These are phyloP conservation scores for Pollicipes pollicipes DNA, from an alignment of 1,140 invertebrate genomes.

Conservation along the genomic window DNA sequence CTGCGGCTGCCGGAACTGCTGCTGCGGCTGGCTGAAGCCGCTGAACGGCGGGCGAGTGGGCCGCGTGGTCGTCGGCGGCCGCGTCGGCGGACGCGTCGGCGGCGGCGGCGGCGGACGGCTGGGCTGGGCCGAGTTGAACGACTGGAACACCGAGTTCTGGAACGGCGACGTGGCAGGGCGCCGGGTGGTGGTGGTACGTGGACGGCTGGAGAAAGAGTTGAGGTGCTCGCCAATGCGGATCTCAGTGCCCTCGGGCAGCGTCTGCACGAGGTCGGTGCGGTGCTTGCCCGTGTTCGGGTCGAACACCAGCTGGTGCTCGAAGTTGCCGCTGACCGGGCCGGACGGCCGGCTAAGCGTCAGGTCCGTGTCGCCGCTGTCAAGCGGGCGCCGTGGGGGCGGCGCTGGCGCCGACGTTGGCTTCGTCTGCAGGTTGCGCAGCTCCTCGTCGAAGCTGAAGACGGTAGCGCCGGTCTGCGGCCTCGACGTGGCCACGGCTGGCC, in stretches of 20 bases:
- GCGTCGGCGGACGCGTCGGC: no score
- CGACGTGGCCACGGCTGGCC: background rate
- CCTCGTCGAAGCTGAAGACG: constrained; percentile 15
- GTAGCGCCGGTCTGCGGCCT: constrained; percentile 10
- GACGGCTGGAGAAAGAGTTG: background rate
- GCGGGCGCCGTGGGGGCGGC: constrained; percentile 7
- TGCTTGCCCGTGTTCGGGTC: constrained; percentile 17
- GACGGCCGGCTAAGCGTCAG: constrained; percentile 2
- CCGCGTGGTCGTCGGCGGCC: no score
- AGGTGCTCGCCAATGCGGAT: background rate
- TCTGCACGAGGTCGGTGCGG: background rate
- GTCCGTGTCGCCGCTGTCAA: constrained; percentile 14
- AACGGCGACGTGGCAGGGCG: background rate
- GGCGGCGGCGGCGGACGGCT: no score
- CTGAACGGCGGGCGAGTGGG: background rate
- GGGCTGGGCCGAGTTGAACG: no score
- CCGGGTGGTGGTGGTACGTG: background rate
- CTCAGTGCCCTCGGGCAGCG: background rate
- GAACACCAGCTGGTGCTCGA: constrained; percentile 18
- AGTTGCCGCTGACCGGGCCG: constrained; percentile 9
- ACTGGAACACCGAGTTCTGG: background rate
- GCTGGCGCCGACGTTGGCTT: constrained; percentile 4
- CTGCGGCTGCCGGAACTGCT: background rate
- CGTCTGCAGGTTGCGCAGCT: constrained; percentile 13
- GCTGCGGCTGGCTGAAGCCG: background rate